These are phyloP conservation scores for Entelurus aequoreus DNA, from an alignment of 2,113 vertebrate species.

Conservation along the genomic window DNA sequence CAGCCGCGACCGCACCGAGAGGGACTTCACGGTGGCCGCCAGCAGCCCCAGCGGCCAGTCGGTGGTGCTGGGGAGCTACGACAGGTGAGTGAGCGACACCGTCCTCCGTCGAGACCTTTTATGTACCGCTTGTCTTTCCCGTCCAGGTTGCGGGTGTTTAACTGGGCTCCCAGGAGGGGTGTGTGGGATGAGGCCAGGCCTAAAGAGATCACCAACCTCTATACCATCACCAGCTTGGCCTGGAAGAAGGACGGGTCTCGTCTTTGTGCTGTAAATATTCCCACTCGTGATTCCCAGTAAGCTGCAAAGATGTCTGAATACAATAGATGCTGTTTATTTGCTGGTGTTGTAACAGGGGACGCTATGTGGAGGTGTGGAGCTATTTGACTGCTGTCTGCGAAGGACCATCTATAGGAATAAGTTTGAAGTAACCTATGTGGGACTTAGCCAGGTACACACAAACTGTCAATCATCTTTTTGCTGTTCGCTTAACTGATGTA, in stretches of 20 bases:
- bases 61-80: conserved; percentile 87
- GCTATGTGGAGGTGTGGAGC: conserved; percentile 91
- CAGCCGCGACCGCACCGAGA: conserved; percentile 78
- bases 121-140: neutral
- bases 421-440: conserved; percentile 92
- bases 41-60: conserved; percentile 88
- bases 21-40: conserved; percentile 84
- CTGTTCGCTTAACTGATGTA: neutral
- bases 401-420: conserved; percentile 91
- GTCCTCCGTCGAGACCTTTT: neutral
- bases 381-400: conserved; percentile 92
- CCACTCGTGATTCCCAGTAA: neutral
- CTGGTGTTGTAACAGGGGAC: conserved; percentile 76
- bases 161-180: conserved; percentile 84
- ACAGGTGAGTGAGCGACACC: conserved; percentile 70
- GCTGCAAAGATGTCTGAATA: neutral
- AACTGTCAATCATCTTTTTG: neutral
- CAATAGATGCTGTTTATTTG: neutral
- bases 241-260: conserved; percentile 95
- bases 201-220: conserved; percentile 88
- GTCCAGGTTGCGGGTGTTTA: conserved; percentile 83
- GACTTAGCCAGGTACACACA: conserved; percentile 85
- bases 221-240: conserved; percentile 87
- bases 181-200: conserved; percentile 88
- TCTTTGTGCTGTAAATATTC: conserved; percentile 81